Evolutionary conservation across 2,888 invertebrate genomes (phyloP).

Genomic region (Sphaerophoria rueppellii): DNA sequence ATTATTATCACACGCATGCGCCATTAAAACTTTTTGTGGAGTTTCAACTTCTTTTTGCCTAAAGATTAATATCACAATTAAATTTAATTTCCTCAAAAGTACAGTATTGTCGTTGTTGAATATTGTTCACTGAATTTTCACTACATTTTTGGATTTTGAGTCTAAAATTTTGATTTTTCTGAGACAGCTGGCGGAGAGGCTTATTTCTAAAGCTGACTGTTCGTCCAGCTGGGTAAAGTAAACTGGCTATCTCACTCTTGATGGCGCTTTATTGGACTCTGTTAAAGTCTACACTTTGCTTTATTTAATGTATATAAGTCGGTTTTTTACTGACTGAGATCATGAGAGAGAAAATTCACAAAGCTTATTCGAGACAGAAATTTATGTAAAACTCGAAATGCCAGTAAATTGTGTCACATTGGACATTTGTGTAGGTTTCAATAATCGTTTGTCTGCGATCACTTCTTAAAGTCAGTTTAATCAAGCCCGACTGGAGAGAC

Average conservation of each 20-base stretch:
- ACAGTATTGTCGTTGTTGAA: neutral
- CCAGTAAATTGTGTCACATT: neutral
- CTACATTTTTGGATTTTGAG: neutral
- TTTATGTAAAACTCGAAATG: slow-evolving; percentile 3
- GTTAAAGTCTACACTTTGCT: slow-evolving; percentile 29
- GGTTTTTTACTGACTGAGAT: too few species aligned
- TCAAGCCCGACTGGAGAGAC: slow-evolving; percentile 35
- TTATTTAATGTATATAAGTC: neutral
- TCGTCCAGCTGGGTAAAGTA: slow-evolving; percentile 46
- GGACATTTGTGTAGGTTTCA: slow-evolving; percentile 21
- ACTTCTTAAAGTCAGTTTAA: slow-evolving; percentile 19
- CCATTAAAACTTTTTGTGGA: slow-evolving; percentile 7
- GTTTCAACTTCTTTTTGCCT: slow-evolving; percentile 9
- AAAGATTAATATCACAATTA: neutral
- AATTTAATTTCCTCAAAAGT: neutral
- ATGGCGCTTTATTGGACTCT: slow-evolving; percentile 54
- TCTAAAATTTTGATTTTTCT: slow-evolving; percentile 15
- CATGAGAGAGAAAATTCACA: slow-evolving; percentile 20
- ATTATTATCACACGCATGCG: slow-evolving; percentile 25
- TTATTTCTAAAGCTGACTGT: slow-evolving; percentile 56
- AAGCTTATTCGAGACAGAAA: slow-evolving; percentile 45
- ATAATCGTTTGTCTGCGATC: slow-evolving; percentile 2
- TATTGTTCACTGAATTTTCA: slow-evolving; percentile 18
- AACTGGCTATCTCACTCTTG: slow-evolving; percentile 62
- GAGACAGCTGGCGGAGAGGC: slow-evolving; percentile 52